Evolutionary conservation across 1,140 invertebrate genomes (phyloP).

Genomic region (Drosophila parabipectinata): DNA sequence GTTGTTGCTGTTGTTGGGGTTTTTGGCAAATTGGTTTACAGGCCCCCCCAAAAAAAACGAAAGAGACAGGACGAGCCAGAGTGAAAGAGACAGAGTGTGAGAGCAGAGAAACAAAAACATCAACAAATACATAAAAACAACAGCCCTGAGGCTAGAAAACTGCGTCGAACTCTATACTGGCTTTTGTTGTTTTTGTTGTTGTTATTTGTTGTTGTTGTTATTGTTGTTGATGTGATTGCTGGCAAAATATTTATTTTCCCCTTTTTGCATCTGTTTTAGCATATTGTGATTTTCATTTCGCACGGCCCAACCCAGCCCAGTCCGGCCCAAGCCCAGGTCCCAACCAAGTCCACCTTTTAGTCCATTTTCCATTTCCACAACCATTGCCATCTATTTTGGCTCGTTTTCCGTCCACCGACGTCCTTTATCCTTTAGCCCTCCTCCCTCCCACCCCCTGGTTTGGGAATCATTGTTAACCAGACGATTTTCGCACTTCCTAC

Average conservation of each 20-base stretch:
- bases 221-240: constrained; percentile 33
- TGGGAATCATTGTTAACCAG: constrained; percentile 19
- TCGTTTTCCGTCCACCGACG: background rate
- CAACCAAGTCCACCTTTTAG: background rate
- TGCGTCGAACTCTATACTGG: constrained; percentile 20
- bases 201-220: background rate
- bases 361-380: background rate
- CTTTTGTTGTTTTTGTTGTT: constrained; percentile 18
- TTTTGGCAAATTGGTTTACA: constrained; percentile 61
- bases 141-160: constrained; percentile 32
- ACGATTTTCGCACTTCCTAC: constrained; percentile 28
- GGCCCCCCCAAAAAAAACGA: constrained; percentile 4
- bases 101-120: background rate
- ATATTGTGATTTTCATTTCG: constrained; percentile 32
- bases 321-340: too few species aligned
- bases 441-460: too few species aligned
- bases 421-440: too few species aligned
- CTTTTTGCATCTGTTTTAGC: constrained; percentile 31
- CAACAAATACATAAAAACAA: constrained; percentile 15
- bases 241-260: constrained; percentile 43
- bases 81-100: background rate
- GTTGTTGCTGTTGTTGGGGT: constrained; percentile 18
- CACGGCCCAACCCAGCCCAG: too few species aligned
- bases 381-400: background rate
- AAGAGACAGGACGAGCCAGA: too few species aligned